Percentiles rank a stretch among this genome's conserved stretches.
phyloP scores from a whole-genome alignment of 30 jellyfish, hydroid and myxozoan genomes.

The Hydractinia symbiolongicarpus region DNA sequence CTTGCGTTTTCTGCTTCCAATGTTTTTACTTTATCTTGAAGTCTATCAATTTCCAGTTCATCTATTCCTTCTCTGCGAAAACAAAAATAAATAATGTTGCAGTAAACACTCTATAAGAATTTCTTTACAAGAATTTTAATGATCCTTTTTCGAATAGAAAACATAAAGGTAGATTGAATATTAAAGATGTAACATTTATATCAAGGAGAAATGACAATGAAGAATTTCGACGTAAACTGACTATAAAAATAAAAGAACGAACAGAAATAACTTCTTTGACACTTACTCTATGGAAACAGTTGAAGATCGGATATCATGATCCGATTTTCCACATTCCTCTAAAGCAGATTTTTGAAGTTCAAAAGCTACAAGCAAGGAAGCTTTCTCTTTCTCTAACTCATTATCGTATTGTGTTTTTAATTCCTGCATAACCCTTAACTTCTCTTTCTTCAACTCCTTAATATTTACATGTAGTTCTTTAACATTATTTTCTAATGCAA shows the following conservation, averaged over 20 bases:
- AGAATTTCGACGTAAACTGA: background rate
- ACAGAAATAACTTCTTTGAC: background rate
- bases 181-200: too few relatives aligned
- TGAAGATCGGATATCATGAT: constrained; percentile 17
- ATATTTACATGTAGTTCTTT: constrained; percentile 1
- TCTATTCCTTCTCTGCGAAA: constrained; percentile 78
- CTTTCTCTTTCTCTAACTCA: constrained; percentile 48
- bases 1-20: constrained; percentile 54
- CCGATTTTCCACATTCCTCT: constrained; percentile 38
- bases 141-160: background rate
- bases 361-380: constrained; percentile 25
- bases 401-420: constrained; percentile 35
- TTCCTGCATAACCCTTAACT: constrained; percentile 28
- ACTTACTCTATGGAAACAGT: constrained; percentile 39
- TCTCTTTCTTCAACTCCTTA: constrained; percentile 36
- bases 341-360: constrained; percentile 54
- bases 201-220: too few relatives aligned
- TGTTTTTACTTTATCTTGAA: constrained; percentile 51
- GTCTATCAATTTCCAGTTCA: constrained; percentile 76
- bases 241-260: background rate
- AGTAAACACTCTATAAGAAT: background rate
- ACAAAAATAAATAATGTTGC: background rate
- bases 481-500: constrained; percentile 19
- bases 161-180: background rate
- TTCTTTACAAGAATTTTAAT: background rate